phyloP scores from a whole-genome alignment of 2,113 vertebrate species.

The Oxygymnocypris stewartii region DNA sequence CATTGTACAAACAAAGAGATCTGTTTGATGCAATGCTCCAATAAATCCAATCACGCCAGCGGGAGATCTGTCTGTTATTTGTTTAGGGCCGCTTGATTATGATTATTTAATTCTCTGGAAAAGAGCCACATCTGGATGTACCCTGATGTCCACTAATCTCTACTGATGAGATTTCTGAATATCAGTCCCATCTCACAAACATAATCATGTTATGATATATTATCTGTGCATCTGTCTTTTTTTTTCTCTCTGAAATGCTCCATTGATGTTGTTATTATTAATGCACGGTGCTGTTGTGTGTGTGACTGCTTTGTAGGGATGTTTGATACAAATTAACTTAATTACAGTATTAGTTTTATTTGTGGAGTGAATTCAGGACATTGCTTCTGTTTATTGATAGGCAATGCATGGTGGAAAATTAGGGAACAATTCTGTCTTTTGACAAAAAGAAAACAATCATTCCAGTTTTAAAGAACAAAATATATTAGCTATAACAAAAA shows the following conservation, averaged over 20 bases:
- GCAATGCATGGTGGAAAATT: neutral
- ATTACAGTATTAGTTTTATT: neutral
- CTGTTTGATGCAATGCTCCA: slow-evolving; percentile 58
- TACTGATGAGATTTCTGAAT: slow-evolving; percentile 66
- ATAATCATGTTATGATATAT: neutral
- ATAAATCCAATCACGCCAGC: slow-evolving; percentile 67
- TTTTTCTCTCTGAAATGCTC: neutral
- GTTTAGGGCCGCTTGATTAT: slow-evolving; percentile 42
- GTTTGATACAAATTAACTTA: neutral
- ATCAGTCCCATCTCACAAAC: neutral
- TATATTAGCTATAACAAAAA: neutral
- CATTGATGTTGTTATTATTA: neutral
- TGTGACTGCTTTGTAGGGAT: neutral
- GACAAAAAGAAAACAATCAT: neutral
- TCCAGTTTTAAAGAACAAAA: neutral
- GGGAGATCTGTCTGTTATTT: slow-evolving; percentile 55
- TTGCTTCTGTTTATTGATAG: neutral
- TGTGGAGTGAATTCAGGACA: neutral
- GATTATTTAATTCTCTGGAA: slow-evolving; percentile 60
- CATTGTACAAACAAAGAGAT: slow-evolving; percentile 53
- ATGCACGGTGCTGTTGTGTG: neutral
- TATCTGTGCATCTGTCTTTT: slow-evolving; percentile 3
- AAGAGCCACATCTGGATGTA: slow-evolving; percentile 66
- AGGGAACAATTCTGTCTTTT: neutral
- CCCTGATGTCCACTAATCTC: slow-evolving; percentile 63